Base-by-base conservation (phyloP, 2,113 vertebrate species). In the Pluvianellus socialis region DNA sequence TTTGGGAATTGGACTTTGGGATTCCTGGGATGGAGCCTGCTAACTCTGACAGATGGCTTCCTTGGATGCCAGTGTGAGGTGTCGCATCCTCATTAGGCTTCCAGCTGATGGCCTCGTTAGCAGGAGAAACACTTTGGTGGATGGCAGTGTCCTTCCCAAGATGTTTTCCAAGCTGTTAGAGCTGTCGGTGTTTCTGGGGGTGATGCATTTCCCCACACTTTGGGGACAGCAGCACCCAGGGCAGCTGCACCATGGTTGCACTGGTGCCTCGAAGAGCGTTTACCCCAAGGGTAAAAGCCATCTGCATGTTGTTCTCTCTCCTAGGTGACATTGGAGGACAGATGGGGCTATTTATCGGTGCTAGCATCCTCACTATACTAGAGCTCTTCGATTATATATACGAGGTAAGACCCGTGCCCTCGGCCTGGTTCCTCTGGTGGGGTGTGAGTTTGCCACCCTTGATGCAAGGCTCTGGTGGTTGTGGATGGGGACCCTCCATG, bases 361-460 rank as follows among this genome's bases (percentile, higher is more conserved):
- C 99, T 97, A 99, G 99, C 98, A 99, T 99, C 98, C 99, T 99
- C 82, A 99, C 99, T 94, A 98, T 99, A 94, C 98, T 99, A 42
- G 99, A 99, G 98, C 99, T 99, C 94, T 99, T 99, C 79, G 99
- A 99, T 95, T 99, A 99, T 66, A 99, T 99, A 86, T 99, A 99
- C 8, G 99, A 99, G 99, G 99, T 99, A 95, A 98, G 98, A 84
- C 30, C 45, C 22, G 40, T 24, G 1, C 24, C 35, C 30, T 33
- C 23, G 3, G 0, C 58, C 55, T n/a, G 5, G 0, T 20, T 32
- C 65, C 40, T 40, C 62, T 33, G 32, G 18, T 4, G 1, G 35
- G 16, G 11, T 7, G n/a, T 33, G 70, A 24, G 23, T 42, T 86
- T 81, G 21, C 59, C 75, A 80, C 30, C 79, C 45, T 70, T 44